phyloP scores from a whole-genome alignment of 2,888 invertebrate genomes.

The Polyploca ridens region DNA sequence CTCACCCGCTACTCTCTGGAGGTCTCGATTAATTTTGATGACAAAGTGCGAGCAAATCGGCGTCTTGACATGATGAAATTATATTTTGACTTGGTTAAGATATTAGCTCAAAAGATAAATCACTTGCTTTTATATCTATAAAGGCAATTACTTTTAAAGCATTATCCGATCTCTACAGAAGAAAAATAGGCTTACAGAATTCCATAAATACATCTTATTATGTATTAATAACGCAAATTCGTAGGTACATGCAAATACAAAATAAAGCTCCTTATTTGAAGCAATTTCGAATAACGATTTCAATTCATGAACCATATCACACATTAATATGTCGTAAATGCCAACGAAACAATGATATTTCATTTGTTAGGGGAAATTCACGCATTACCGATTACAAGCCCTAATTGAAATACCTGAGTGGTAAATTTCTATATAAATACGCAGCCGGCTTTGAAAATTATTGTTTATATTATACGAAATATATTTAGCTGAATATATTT shows the following conservation, averaged over 20 bases:
- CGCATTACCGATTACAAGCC: slow-evolving; percentile 31
- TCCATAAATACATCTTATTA: neutral
- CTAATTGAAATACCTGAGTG: slow-evolving; percentile 29
- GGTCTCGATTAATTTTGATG: no score
- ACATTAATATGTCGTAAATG: slow-evolving; percentile 14
- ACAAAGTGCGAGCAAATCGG: no score
- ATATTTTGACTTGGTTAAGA: no score
- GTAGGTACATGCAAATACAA: neutral
- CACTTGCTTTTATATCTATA: no score
- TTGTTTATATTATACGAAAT: neutral
- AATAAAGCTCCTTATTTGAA: slow-evolving; percentile 7
- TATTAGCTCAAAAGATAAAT: no score
- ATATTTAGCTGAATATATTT: neutral
- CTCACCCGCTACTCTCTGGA: no score
- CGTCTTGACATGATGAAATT: no score
- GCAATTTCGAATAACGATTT: slow-evolving; percentile 4
- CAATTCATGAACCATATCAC: slow-evolving; percentile 5
- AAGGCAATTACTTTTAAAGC: no score
- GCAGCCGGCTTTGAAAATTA: neutral
- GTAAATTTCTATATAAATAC: neutral
- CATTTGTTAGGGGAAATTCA: slow-evolving; percentile 28
- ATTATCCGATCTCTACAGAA: neutral
- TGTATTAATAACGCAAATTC: neutral
- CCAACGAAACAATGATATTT: slow-evolving; percentile 11
- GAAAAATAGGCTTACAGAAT: neutral